These are phyloP conservation scores for Carapus acus DNA, from an alignment of 2,797 vertebrate genomes.

Conservation along the genomic window DNA sequence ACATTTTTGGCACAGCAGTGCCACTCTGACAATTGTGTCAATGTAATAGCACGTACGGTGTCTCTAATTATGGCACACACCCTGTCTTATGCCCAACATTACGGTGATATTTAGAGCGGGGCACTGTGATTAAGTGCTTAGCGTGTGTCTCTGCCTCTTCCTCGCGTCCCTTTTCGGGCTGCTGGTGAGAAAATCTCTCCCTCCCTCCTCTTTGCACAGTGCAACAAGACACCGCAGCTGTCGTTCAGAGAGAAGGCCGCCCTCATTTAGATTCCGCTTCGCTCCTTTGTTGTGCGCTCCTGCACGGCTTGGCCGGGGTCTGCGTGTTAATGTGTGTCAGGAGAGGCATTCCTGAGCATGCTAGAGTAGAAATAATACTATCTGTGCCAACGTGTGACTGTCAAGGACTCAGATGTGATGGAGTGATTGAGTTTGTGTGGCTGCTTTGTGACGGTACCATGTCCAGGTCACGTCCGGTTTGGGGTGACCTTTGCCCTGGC, in stretches of 20 bases:
- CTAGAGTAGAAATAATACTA: conserved; percentile 38
- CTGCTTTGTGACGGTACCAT: conserved; percentile 50
- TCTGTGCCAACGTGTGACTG: conserved; percentile 29
- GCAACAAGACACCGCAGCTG: conserved; percentile 51
- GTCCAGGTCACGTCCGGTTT: conserved; percentile 69
- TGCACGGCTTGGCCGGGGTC: conserved; percentile 9
- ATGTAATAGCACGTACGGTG: conserved; percentile 47
- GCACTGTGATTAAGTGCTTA: conserved; percentile 68
- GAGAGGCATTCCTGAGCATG: conserved; percentile 35
- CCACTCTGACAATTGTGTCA: conserved; percentile 41
- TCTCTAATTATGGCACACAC: conserved; percentile 66
- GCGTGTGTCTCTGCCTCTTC: conserved; percentile 62
- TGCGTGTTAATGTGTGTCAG: conserved; percentile 23
- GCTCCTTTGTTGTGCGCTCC: conserved; percentile 29
- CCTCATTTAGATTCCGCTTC: conserved; percentile 22
- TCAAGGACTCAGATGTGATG: conserved; percentile 22
- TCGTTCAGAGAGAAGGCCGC: conserved; percentile 33
- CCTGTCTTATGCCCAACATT: conserved; percentile 64
- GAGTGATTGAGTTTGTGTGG: conserved; percentile 2
- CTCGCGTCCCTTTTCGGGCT: conserved; percentile 34
- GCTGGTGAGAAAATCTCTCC: conserved; percentile 55
- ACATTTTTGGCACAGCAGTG: conserved; percentile 31
- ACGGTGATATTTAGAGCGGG: conserved; percentile 64
- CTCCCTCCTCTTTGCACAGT: conserved; percentile 26
- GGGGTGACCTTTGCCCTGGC: conserved; percentile 60